These are phyloP conservation scores for Bostrychus sinensis DNA, from an alignment of 2,113 vertebrate genomes.

Conservation along the genomic window DNA sequence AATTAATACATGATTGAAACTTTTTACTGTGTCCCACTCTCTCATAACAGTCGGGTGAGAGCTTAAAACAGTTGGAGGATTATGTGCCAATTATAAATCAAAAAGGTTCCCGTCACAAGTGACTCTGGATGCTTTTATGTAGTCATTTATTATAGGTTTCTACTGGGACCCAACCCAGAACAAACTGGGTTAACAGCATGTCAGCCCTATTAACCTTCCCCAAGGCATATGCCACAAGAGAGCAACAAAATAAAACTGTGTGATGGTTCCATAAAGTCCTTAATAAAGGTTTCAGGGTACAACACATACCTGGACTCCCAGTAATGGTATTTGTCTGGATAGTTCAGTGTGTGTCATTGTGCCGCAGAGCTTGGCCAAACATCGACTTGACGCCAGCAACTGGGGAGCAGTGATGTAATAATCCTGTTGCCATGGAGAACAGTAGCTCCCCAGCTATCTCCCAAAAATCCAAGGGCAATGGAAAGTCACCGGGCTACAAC, in stretches of 20 bases:
- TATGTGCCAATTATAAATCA: slow-evolving; percentile 22
- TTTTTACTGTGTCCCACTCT: too few species aligned
- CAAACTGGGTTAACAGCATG: slow-evolving; percentile 59
- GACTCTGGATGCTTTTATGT: slow-evolving; percentile 29
- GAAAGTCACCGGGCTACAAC: slow-evolving; percentile 69
- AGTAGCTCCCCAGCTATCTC: slow-evolving; percentile 62
- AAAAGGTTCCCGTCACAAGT: slow-evolving; percentile 19
- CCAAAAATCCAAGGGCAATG: slow-evolving; percentile 71
- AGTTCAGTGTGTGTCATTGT: slow-evolving; percentile 33
- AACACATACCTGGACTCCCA: slow-evolving; percentile 3
- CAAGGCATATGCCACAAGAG: slow-evolving; percentile 48
- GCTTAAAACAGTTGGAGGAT: background rate
- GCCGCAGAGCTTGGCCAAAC: slow-evolving; percentile 65
- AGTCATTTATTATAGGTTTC: slow-evolving; percentile 55
- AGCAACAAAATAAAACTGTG: slow-evolving; percentile 18
- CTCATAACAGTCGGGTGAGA: too few species aligned
- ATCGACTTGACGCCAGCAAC: slow-evolving; percentile 71
- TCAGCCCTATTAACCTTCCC: slow-evolving; percentile 77
- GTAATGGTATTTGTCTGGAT: slow-evolving; percentile 16
- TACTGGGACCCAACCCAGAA: slow-evolving; percentile 52
- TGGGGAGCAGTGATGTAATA: slow-evolving; percentile 73
- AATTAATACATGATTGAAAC: background rate
- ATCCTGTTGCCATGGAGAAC: slow-evolving; percentile 78
- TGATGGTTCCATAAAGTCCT: background rate
- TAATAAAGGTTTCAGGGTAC: background rate